Base-by-base conservation (phyloP, 2,113 vertebrate species). In the Psittacula cyanocephala region DNA sequence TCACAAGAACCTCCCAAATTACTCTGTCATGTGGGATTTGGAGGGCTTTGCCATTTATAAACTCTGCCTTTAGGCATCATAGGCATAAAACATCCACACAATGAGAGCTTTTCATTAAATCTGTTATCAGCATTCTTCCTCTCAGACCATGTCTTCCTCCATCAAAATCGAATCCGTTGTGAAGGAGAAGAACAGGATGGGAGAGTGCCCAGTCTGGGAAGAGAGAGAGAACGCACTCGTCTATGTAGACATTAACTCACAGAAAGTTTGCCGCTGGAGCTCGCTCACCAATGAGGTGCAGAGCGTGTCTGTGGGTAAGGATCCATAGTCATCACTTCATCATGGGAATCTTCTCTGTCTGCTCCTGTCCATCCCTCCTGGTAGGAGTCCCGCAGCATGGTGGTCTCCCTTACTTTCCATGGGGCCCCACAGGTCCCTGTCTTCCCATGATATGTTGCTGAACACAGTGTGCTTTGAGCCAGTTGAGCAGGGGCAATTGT, bases 201-300 rank as follows among this genome's bases (percentile, higher is more conserved):
- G 98, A 63, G 99, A 99, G 63, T 97, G 98, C 57, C 99, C 99
- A 0, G 92, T 99, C 74, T 99, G 99, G 99, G 99, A 99, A 88
- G 98, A 98, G 95, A 97, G 97, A 53, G 97, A 98, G 16, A 98
- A 94, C 2, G 97, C 96, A 3, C 97, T 99, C 4, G 64, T 99
- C 33, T 99, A 98, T 3, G 98, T 99, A 7, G 99, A 99, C 88
- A 98, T 99, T 44, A 89, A 62, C 2, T 98, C 98, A 1, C 94
- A 96, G 79, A 98, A 97, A 44, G 97, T 99, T 93, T 98, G 98
- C 83, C 97, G 98, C 72, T 99, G 98, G 98, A 98, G 95, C 92
- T 80, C 98, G 1, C 7, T 93, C 39, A 98, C 98, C 62, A 97
- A 98, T 1, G 77, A 98, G 57, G 97, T 98, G 80, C 94, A 99